Base-by-base conservation (phyloP, 2,797 vertebrate genomes). In the Rallus crepitans region DNA sequence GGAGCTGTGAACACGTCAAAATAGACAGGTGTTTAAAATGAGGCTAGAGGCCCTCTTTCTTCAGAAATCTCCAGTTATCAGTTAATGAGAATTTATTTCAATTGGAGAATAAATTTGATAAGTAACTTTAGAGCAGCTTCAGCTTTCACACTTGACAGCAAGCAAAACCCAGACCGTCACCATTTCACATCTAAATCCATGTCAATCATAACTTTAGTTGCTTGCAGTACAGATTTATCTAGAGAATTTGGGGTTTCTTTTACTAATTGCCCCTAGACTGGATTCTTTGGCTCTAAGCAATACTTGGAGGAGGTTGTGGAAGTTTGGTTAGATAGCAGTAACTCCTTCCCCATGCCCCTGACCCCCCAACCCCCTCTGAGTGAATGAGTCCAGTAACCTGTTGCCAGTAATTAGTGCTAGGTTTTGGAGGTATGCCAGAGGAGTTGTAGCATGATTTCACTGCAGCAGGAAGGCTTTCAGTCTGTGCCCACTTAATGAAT, bases 311-410 rank as follows among this genome's bases (percentile, higher is more conserved):
- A 89, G 33, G 35, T 55, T 52, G 56, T 48, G 39, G 19, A 56
- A 70, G 20, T 68, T 55, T 35, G 59, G 47, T 63, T 52, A n/a
- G 56, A 35, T 18, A 66, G 35, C 39, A 55, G 63, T 65, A 61
- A 33, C 18, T 72, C 31, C 59, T 87, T 94, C 65, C 6, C 48
- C 16, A 21, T 73, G 18, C 23, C 18, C 30, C 24, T 55, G 4
- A 11, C 12, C 21, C 16, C 40, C 39, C 39, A 12, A 5, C 7
- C 4, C 5, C 7, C 11, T 6, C 17, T 1, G 0, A 0, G 4
- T 31, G 30, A 63, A 48, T 2, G 0, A 61, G 48, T 28, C 21
- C 8, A 7, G 57, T 82, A 69, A 63, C n/a, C 56, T 75, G n/a
- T 35, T 94, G 80, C 45, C 18, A 50, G 40, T 76, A 69, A 47